Evolutionary conservation across 92 coral and sea anemone species (phyloP), one percentile per base, ranked within the genome.

Genomic region (Actinostola sp.): DNA sequence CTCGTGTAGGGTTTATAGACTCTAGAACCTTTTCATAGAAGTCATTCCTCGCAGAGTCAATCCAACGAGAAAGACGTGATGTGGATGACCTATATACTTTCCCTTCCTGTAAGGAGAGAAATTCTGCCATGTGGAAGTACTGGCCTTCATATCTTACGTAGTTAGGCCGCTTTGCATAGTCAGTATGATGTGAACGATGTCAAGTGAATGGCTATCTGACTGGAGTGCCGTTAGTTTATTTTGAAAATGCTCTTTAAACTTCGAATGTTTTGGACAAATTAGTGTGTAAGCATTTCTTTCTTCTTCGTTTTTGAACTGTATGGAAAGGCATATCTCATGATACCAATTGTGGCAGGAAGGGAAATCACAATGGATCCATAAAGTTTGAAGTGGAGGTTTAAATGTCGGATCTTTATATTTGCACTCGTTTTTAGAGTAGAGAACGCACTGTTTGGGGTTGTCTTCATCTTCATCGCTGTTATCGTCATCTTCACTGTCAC

Each of bases 31-130:
- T 61, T 48, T 63, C 73, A 63, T 80, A 80, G 32, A 80, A 80
- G 59, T 80, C 85, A 52, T 55, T 72, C 55, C 79, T 80, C 8
- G 76, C 75, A n/a, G 67, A 67, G 9, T 72, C 79, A 15, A 80
- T 80, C 75, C 79, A 67, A 33, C 48, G 68, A 34, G 83, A 36
- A 41, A 66, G 68, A 7, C 76, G 67, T 23, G 69, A 77, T n/a
- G n/a, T n/a, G n/a, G n/a, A n/a, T n/a, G n/a, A n/a, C n/a, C n/a
- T n/a, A n/a, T n/a, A n/a, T n/a, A n/a, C n/a, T n/a, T n/a, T n/a
- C n/a, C n/a, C n/a, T n/a, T n/a, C n/a, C n/a, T n/a, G n/a, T n/a
- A n/a, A n/a, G n/a, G n/a, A n/a, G n/a, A n/a, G n/a, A n/a, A n/a
- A n/a, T n/a, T n/a, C n/a, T n/a, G n/a, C n/a, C n/a, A n/a, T n/a